Evolutionary conservation across 1,140 invertebrate species (phyloP).

Genomic region (Megathymus violae): DNA sequence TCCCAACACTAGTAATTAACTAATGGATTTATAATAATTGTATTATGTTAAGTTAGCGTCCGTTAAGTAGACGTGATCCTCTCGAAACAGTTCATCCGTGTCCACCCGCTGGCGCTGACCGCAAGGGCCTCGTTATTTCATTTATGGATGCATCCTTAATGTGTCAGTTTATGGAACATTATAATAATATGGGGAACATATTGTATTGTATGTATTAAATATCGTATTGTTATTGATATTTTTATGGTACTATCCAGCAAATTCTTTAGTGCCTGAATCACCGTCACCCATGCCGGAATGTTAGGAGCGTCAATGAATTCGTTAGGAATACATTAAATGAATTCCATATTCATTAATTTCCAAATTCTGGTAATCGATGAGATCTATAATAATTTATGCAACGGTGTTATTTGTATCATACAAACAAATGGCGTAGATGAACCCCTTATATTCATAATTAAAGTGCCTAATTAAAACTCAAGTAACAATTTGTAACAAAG

Average conservation of each 20-base stretch:
- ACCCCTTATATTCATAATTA: slow-evolving; percentile 1
- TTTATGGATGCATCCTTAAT: slow-evolving; percentile 7
- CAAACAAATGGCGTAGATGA: no score
- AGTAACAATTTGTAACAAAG: background rate
- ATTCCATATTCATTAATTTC: no score
- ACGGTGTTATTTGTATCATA: no score
- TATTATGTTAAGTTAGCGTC: slow-evolving; percentile 12
- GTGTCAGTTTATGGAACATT: background rate
- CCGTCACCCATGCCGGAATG: no score
- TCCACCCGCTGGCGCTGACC: slow-evolving; percentile 30
- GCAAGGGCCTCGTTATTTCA: slow-evolving; percentile 37
- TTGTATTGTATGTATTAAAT: no score
- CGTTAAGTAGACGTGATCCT: slow-evolving; percentile 1
- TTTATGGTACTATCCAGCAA: no score
- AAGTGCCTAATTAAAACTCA: background rate
- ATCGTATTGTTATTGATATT: no score
- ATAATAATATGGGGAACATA: background rate
- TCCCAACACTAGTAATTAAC: background rate
- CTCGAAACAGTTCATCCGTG: slow-evolving; percentile 36
- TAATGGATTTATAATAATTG: background rate
- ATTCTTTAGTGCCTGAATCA: no score
- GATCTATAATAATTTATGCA: no score
- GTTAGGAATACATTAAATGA: no score
- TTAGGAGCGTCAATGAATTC: no score
- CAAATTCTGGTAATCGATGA: no score